Conservation (phyloP, 2,113 vertebrate genomes). For the Odontesthes bonariensis region DNA sequence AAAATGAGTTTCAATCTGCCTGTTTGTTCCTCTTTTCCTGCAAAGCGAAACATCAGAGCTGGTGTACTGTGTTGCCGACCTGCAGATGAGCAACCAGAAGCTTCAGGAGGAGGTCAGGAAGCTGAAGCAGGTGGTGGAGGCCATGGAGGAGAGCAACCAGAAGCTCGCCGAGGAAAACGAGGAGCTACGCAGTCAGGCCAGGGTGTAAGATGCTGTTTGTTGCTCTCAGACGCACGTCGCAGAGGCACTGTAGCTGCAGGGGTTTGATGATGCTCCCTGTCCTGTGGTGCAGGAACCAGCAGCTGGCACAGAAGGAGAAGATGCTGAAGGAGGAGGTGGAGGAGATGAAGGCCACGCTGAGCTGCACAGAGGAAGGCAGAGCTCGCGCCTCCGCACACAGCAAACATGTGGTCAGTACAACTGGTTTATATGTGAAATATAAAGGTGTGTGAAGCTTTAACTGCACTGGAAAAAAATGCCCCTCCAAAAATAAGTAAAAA, state of each 20-base stretch:
- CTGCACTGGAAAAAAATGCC: no score
- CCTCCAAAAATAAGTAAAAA: no score
- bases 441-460: no score
- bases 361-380: slow-evolving; percentile 83
- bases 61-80: slow-evolving; percentile 87
- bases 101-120: slow-evolving; percentile 88
- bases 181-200: slow-evolving; percentile 81
- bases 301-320: slow-evolving; percentile 85
- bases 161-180: slow-evolving; percentile 86
- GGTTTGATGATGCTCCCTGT: neutral
- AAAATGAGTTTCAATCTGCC: neutral
- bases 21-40: neutral
- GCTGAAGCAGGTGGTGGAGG: slow-evolving; percentile 85
- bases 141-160: slow-evolving; percentile 87
- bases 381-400: slow-evolving; percentile 79
- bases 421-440: no score
- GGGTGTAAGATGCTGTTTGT: slow-evolving; percentile 74
- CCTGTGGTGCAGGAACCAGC: slow-evolving; percentile 82
- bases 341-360: slow-evolving; percentile 87
- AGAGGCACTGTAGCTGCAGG: neutral
- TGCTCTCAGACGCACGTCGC: neutral
- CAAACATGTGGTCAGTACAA: slow-evolving; percentile 83
- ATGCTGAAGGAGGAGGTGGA: slow-evolving; percentile 92
- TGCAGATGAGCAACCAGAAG: slow-evolving; percentile 90
- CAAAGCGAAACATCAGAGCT: slow-evolving; percentile 90